Evolutionary conservation across 2,113 vertebrate species (phyloP), one percentile per base, ranked within the genome.

Genomic region (Atherinomorus stipes): DNA sequence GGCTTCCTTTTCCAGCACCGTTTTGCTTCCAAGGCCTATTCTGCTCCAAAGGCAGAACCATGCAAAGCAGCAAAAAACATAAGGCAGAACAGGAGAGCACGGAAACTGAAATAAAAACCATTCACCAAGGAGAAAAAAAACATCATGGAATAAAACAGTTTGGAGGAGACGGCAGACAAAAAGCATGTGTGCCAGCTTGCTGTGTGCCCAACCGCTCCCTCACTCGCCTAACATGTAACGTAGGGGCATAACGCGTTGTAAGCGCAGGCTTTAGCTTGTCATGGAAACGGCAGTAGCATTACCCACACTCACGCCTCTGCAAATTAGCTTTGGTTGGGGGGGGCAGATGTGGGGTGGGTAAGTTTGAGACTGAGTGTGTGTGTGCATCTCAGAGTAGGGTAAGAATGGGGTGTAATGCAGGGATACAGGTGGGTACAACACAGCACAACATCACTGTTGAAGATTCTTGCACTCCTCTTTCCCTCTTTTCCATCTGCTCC

Each of bases 231-330:
- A 88, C 80, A 54, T 84, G 84, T 78, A 89, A 83, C 85, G 74
- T 62, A 19, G 78, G 71, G 75, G 61, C 83, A 85, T 89, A 83
- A 92, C 89, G 85, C 50, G 78, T 59, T 88, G 87, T 91, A 92
- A 94, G 88, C 72, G 68, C 76, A 83, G 86, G 88, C 89, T 91
- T 90, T 88, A 88, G 83, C 87, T 87, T 84, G 90, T 87, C 85
- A 84, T 77, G 85, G 71, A 90, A 85, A 80, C 84, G 16, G 80
- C 80, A 60, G 86, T 50, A 72, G 85, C 83, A 89, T 86, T 87
- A 88, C 88, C 88, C 90, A 92, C 73, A 89, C 85, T 88, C 86
- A 88, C 82, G 81, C 83, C 85, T 91, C 85, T 81, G 87, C 88
- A 91, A 90, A 88, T 92, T 75, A 89, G 88, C 80, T 92, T 89